A percentile compares a stretch with the other conserved stretches of the same genome.
These are phyloP conservation scores for Sinocyclocheilus rhinocerous DNA, from an alignment of 2,113 vertebrate genomes.

Conservation along the genomic window DNA sequence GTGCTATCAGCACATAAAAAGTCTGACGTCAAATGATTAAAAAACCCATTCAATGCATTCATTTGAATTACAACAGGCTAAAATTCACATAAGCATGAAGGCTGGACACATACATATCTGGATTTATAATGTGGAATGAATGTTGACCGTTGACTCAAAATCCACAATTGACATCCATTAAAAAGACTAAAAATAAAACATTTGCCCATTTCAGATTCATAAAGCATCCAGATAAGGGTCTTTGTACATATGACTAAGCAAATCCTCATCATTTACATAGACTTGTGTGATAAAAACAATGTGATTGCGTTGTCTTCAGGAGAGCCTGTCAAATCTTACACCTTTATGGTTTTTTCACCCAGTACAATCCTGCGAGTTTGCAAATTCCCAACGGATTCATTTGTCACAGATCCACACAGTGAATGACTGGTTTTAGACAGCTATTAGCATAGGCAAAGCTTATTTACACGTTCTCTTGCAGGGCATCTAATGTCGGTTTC, in stretches of 20 bases:
- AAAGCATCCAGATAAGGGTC: constrained; percentile 2
- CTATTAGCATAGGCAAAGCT: neutral
- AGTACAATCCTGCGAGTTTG: constrained; percentile 2
- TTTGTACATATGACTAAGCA: constrained; percentile 5
- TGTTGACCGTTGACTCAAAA: neutral
- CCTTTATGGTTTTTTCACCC: neutral
- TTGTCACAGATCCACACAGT: constrained; percentile 1
- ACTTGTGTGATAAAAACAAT: neutral
- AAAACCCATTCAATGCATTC: neutral
- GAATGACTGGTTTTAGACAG: constrained; percentile 2
- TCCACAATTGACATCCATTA: neutral
- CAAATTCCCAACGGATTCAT: neutral
- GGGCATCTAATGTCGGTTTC: neutral
- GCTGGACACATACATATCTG: neutral
- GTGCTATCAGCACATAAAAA: constrained; percentile 9
- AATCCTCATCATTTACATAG: constrained; percentile 25
- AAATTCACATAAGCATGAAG: neutral
- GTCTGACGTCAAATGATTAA: neutral
- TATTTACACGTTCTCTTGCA: constrained; percentile 3
- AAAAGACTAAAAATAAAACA: neutral
- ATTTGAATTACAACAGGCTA: neutral
- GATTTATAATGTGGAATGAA: constrained; percentile 15
- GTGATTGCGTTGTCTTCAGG: neutral
- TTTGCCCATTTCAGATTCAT: neutral
- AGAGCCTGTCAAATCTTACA: neutral